Percentiles rank a stretch among this genome's conserved stretches.
phyloP scores from a whole-genome alignment of 2,113 vertebrate genomes.

The Pomatostomus ruficeps region DNA sequence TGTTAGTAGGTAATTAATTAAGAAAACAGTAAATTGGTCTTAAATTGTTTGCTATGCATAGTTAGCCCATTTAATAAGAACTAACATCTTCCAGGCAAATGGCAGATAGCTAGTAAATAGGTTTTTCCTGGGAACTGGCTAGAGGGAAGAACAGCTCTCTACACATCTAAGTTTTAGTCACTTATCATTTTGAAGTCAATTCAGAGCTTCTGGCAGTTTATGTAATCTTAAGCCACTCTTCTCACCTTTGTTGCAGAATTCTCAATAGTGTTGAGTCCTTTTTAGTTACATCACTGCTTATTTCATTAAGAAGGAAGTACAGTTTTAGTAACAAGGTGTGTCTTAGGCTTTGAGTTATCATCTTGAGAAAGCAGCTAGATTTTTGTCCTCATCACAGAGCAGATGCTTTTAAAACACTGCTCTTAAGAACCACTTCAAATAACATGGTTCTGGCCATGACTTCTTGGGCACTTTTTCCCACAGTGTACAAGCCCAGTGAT shows the following conservation, averaged over 20 bases:
- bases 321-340: background rate
- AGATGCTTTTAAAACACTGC: background rate
- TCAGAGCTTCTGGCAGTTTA: constrained; percentile 33
- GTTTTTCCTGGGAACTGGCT: constrained; percentile 15
- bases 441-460: background rate
- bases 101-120: constrained; percentile 5
- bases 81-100: background rate
- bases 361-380: background rate
- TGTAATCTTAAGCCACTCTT: constrained; percentile 7
- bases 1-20: constrained; percentile 36
- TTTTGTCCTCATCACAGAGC: background rate
- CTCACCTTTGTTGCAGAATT: constrained; percentile 18
- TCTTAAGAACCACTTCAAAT: background rate
- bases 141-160: background rate
- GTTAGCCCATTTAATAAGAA: constrained; percentile 26
- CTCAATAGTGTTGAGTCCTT: background rate
- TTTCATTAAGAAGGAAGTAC: background rate
- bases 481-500: accelerated
- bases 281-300: background rate
- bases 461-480: background rate
- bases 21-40: constrained; percentile 10
- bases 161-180: constrained; percentile 25
- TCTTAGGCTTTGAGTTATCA: background rate
- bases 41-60: constrained; percentile 23
- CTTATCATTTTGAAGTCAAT: constrained; percentile 42